Evolutionary conservation across 2,113 vertebrate species (phyloP).

Genomic region (Lipotes vexillifer): DNA sequence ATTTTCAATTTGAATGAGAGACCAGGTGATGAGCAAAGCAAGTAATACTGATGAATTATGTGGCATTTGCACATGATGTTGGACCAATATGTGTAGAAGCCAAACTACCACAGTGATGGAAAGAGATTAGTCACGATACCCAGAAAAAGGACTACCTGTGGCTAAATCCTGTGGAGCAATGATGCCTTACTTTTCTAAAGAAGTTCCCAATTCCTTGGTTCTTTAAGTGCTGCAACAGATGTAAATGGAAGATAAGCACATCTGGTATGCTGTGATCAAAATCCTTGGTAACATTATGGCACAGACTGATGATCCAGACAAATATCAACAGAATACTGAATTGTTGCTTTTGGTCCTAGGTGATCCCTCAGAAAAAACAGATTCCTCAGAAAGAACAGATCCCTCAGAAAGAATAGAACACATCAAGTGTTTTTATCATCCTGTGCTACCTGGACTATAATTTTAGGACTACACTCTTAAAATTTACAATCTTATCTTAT

Average conservation of each 20-base stretch:
- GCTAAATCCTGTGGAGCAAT: slow-evolving; percentile 92
- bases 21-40: slow-evolving; percentile 93
- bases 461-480: slow-evolving; percentile 74
- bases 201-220: slow-evolving; percentile 92
- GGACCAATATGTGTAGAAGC: slow-evolving; percentile 90
- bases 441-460: slow-evolving; percentile 91
- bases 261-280: slow-evolving; percentile 93
- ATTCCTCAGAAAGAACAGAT: slow-evolving; percentile 84
- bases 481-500: slow-evolving; percentile 88
- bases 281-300: slow-evolving; percentile 93
- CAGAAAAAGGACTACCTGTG: slow-evolving; percentile 89
- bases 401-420: slow-evolving; percentile 85
- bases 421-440: slow-evolving; percentile 94
- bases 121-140: slow-evolving; percentile 95
- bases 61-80: slow-evolving; percentile 89
- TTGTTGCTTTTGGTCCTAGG: slow-evolving; percentile 90
- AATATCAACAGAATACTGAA: slow-evolving; percentile 93
- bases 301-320: slow-evolving; percentile 92
- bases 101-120: slow-evolving; percentile 92
- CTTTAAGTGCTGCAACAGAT: slow-evolving; percentile 95
- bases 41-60: slow-evolving; percentile 92
- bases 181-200: slow-evolving; percentile 93
- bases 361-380: slow-evolving; percentile 87
- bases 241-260: slow-evolving; percentile 93
- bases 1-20: slow-evolving; percentile 97